Percentiles rank a stretch among this genome's conserved stretches.
These are phyloP conservation scores for Istiophorus platypterus DNA, from an alignment of 2,113 vertebrate species.

Conservation along the genomic window DNA sequence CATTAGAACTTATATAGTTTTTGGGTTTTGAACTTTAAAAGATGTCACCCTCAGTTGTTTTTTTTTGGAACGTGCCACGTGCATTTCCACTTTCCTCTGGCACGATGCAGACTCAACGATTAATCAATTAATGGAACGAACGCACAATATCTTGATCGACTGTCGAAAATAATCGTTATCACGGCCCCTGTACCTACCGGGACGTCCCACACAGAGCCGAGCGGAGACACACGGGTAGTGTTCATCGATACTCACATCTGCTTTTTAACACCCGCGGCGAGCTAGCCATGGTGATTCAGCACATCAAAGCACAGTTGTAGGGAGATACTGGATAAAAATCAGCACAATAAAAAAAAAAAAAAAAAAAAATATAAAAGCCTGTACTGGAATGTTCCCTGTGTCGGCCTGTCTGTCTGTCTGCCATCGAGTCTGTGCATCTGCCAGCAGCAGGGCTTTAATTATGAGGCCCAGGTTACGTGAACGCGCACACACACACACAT, in stretches of 20 bases:
- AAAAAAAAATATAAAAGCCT: conserved; percentile 64
- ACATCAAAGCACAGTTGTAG: conserved; percentile 54
- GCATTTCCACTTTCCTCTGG: not conserved
- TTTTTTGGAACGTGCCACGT: not conserved
- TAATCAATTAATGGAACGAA: not conserved
- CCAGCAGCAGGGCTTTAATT: conserved; percentile 82
- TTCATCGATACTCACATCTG: conserved; percentile 44
- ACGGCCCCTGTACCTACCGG: not conserved
- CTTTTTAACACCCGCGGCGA: conserved; percentile 45
- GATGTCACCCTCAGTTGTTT: too few relatives aligned
- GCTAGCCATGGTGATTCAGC: conserved; percentile 65
- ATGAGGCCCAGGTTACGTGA: conserved; percentile 78
- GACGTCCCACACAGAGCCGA: not conserved
- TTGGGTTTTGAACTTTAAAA: not conserved
- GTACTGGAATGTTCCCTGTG: conserved; percentile 73
- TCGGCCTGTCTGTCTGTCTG: conserved; percentile 65
- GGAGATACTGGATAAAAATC: conserved; percentile 58
- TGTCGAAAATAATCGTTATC: conserved; percentile 11
- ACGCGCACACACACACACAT: not conserved
- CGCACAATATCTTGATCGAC: not conserved
- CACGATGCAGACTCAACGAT: not conserved
- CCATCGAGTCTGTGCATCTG: conserved; percentile 76
- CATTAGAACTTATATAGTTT: not conserved
- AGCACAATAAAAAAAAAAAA: conserved; percentile 47
- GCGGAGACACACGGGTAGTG: conserved; percentile 12